These are phyloP conservation scores for Pteropus rufus DNA, from an alignment of 2,797 vertebrate genomes.

Conservation along the genomic window DNA sequence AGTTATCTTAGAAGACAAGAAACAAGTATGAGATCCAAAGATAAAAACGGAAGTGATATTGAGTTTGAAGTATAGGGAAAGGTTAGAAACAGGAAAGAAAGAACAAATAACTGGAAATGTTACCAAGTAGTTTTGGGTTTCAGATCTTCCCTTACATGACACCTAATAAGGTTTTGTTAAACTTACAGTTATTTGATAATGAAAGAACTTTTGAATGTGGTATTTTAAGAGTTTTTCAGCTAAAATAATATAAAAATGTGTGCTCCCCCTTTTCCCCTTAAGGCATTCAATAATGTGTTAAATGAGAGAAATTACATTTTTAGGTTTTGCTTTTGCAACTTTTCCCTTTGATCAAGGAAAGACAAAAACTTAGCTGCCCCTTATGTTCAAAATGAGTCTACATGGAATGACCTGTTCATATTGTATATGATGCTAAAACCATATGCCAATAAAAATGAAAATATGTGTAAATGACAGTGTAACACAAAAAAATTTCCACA, in stretches of 20 bases:
- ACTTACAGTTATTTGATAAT: conserved; percentile 38
- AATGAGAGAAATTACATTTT: background rate
- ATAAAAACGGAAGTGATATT: background rate
- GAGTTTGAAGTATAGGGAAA: background rate
- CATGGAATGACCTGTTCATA: background rate
- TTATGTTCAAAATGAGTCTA: background rate
- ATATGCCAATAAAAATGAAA: background rate
- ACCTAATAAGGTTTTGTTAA: conserved; percentile 5
- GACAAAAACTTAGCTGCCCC: background rate
- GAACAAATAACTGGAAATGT: background rate
- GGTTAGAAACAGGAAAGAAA: background rate
- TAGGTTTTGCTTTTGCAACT: background rate
- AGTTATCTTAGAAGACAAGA: background rate
- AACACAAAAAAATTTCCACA: background rate
- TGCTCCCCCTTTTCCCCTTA: background rate
- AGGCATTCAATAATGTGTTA: background rate
- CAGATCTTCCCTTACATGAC: background rate
- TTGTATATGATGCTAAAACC: background rate
- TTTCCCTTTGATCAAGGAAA: conserved; percentile 31
- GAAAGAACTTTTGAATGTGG: background rate
- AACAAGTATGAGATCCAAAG: background rate
- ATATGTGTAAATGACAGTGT: background rate
- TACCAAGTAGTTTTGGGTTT: background rate
- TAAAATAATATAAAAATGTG: background rate
- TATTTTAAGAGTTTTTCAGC: background rate